Conservation (phyloP, 2,888 invertebrate genomes). For the Melinopterus prodromus region DNA sequence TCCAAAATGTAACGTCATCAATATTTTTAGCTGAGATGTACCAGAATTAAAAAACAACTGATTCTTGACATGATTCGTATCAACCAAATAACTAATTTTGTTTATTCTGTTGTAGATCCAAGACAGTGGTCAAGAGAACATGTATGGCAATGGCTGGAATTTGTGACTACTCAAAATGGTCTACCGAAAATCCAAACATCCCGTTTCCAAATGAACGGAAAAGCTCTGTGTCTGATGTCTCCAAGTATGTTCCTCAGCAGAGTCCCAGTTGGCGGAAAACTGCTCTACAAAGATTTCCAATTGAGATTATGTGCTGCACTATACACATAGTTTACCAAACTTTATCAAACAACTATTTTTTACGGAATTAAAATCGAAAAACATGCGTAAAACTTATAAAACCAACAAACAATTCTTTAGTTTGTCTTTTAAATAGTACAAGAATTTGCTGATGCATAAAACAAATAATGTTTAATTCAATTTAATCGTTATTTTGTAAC, state of each 20-base stretch:
- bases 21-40: too few relatives aligned
- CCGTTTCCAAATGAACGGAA: conserved; percentile 83
- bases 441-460: too few relatives aligned
- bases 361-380: conserved; percentile 5
- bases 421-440: too few relatives aligned
- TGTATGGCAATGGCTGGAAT: conserved; percentile 72
- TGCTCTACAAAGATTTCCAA: conserved; percentile 75
- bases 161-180: conserved; percentile 67
- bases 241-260: conserved; percentile 76
- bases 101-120: conserved; percentile 64
- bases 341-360: conserved; percentile 5
- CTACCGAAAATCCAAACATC: conserved; percentile 66
- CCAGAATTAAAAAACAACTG: too few relatives aligned
- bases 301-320: conserved; percentile 74
- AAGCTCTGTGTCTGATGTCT: conserved; percentile 81
- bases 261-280: conserved; percentile 74
- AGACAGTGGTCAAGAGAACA: conserved; percentile 75
- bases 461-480: too few relatives aligned
- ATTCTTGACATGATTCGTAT: neutral
- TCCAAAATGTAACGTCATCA: too few relatives aligned
- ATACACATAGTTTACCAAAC: conserved; percentile 53
- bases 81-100: conserved; percentile 18
- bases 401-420: neutral
- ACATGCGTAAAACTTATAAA: conserved; percentile 1
- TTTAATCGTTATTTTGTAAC: too few relatives aligned